Conservation (phyloP, 2,797 vertebrate genomes). For the Dryobates pubescens region DNA sequence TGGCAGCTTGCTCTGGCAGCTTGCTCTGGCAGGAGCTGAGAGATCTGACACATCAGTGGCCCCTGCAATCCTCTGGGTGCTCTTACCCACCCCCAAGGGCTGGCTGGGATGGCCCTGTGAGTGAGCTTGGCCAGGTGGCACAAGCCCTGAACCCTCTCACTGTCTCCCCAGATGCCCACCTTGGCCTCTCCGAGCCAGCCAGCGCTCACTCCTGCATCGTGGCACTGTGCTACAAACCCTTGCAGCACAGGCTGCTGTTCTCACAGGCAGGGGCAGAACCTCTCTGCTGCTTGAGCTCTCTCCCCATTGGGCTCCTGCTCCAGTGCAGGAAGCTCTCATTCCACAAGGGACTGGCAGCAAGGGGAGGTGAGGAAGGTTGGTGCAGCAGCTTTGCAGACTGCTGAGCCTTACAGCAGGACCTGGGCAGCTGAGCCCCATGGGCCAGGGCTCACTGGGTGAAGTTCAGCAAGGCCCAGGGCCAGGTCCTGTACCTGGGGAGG, state of each 20-base stretch:
- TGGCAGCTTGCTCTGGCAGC: not conserved
- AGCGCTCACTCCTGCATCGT: not conserved
- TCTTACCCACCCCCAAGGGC: not conserved
- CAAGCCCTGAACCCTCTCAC: not conserved
- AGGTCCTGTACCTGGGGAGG: too few species aligned
- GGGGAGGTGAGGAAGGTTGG: not conserved
- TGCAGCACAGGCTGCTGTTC: not conserved
- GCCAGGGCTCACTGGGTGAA: too few species aligned
- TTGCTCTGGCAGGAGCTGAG: not conserved
- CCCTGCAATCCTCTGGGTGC: not conserved
- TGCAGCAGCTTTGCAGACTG: not conserved
- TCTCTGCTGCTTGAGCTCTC: not conserved
- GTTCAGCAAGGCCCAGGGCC: too few species aligned
- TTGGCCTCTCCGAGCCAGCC: not conserved
- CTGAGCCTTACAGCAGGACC: accelerated
- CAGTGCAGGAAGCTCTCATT: not conserved
- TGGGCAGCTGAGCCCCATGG: too few species aligned
- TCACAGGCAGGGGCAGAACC: not conserved
- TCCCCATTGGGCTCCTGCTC: not conserved
- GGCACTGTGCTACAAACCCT: not conserved
- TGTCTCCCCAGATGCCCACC: not conserved
- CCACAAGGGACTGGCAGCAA: not conserved
- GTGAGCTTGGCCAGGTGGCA: not conserved
- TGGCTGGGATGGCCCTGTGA: not conserved
- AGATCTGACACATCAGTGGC: not conserved